Percentiles rank a stretch among this genome's conserved stretches.
Evolutionary conservation across 2,888 invertebrate species (phyloP).

Genomic region (Apodemia zela): DNA sequence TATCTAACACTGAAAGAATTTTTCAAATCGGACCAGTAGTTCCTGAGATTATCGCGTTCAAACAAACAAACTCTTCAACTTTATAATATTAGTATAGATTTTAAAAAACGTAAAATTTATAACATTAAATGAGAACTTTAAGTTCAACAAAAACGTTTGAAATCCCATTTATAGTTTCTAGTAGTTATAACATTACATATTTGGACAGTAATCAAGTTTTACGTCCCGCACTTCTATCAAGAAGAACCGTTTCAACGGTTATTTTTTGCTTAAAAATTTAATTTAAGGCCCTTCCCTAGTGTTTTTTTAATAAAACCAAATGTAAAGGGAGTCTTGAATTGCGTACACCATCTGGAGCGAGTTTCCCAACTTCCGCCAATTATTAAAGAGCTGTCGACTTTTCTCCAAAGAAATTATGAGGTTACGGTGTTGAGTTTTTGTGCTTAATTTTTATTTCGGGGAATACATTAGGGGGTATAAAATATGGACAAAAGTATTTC

Average conservation of each 20-base stretch:
- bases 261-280: background rate
- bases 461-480: conserved; percentile 16
- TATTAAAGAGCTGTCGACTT: conserved; percentile 17
- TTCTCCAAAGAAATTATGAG: conserved; percentile 16
- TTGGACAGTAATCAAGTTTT: too few relatives aligned
- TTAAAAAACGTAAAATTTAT: too few relatives aligned
- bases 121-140: too few relatives aligned
- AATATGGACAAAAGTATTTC: conserved; percentile 10
- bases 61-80: too few relatives aligned
- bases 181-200: too few relatives aligned
- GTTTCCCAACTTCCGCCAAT: conserved; percentile 25
- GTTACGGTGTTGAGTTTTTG: conserved; percentile 15
- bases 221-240: background rate
- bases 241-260: background rate
- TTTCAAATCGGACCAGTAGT: too few relatives aligned
- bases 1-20: too few relatives aligned
- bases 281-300: background rate
- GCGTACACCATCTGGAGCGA: conserved; percentile 26
- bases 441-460: conserved; percentile 16
- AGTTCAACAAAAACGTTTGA: too few relatives aligned
- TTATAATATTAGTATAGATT: too few relatives aligned
- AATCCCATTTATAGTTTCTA: too few relatives aligned
- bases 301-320: conserved; percentile 29
- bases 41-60: too few relatives aligned
- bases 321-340: conserved; percentile 25